phyloP scores from a whole-genome alignment of 2,113 vertebrate genomes.

The Tyto alba region DNA sequence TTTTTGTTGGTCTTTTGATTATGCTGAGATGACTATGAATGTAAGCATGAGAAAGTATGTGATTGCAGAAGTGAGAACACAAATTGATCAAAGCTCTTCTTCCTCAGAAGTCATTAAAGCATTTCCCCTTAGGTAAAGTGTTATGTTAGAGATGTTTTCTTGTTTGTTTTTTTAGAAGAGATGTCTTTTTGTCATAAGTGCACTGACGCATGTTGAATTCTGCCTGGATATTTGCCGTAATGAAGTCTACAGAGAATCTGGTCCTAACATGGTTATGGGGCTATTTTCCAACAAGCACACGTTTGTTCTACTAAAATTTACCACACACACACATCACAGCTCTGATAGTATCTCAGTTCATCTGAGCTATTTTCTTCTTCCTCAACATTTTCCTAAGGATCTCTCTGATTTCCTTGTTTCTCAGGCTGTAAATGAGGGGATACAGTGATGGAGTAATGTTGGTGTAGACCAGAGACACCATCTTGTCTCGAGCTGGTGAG shows the following conservation, averaged over 20 bases:
- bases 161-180: background rate
- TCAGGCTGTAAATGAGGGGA: slow-evolving; percentile 53
- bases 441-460: slow-evolving; percentile 65
- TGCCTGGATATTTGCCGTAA: background rate
- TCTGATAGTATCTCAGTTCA: background rate
- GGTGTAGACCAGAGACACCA: slow-evolving; percentile 67
- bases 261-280: background rate
- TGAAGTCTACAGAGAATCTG: background rate
- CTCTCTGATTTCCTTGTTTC: slow-evolving; percentile 22
- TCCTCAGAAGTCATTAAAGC: background rate
- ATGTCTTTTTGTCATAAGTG: background rate
- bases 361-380: background rate
- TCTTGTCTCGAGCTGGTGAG: slow-evolving; percentile 40
- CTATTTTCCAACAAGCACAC: background rate
- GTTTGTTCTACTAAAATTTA: background rate
- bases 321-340: background rate
- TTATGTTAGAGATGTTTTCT: background rate
- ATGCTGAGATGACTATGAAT: background rate
- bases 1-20: background rate
- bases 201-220: background rate
- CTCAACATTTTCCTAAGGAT: slow-evolving; percentile 20
- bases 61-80: background rate
- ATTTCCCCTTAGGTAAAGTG: background rate
- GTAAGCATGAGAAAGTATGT: background rate
- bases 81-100: background rate